Evolutionary conservation across 1,140 invertebrate genomes (phyloP), one percentile per base, ranked within the genome.

Genomic region (Drosophila busckii): DNA sequence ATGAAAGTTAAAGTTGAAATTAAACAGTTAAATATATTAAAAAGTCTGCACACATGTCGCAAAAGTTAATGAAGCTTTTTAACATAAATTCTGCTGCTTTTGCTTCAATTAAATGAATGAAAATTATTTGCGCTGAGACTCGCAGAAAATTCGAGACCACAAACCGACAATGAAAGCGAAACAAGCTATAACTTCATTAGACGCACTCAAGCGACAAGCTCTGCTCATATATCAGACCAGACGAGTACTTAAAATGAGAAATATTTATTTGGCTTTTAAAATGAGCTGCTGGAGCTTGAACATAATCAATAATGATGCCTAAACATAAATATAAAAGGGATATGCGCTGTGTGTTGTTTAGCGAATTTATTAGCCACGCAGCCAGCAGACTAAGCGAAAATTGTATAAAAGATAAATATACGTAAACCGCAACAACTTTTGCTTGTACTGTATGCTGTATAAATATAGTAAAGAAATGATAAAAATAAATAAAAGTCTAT

Each of bases 71-170:
- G 38, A 29, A 42, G 60, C 40, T 20, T 65, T 40, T 70, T 62
- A 66, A 52, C 58, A 66, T 61, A 61, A 71, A 54, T 45, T 41
- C 40, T 15, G 28, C 38, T 41, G 48, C 35, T 59, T 67, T 59
- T 56, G n/a, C n/a, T n/a, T 53, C 73, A 78, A 78, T 78, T 71
- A 71, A 71, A 80, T 78, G 44, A 80, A 68, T 71, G 70, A 80
- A 80, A 80, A 78, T 71, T 52, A 73, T 71, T 69, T 69, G 38
- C 59, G 54, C 52, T 61, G 52, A n/a, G n/a, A 69, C 56, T 66
- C 40, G 55, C 68, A 45, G 15, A 15, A 29, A 42, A 59, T 45
- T 22, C 50, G 54, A 38, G 48, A 37, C 46, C 41, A 32, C 26
- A 56, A 56, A 45, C 5, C 10, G 26, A 53, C 23, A 59, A 52